A percentile compares a stretch with the other conserved stretches of the same genome.
Evolutionary conservation across 1,140 invertebrate species (phyloP).

Genomic region (Drosophila nasuta): DNA sequence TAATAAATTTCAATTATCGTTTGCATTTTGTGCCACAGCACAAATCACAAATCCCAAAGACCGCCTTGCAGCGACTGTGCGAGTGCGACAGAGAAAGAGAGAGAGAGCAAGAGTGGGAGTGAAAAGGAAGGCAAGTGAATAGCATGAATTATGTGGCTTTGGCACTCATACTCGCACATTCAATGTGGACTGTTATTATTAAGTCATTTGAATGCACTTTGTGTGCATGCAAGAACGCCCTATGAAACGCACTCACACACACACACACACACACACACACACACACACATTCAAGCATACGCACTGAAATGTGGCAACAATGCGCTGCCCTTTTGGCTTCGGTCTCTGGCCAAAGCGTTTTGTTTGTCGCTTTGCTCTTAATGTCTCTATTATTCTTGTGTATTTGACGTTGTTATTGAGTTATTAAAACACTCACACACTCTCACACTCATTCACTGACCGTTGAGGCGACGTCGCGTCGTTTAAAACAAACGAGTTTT

Average conservation of each 20-base stretch:
- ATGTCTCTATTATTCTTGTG: constrained; percentile 81
- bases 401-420: constrained; percentile 80
- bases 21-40: constrained; percentile 61
- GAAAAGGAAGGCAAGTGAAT: background rate
- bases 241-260: constrained; percentile 42
- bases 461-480: constrained; percentile 36
- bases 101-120: background rate
- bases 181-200: constrained; percentile 69
- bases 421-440: constrained; percentile 70
- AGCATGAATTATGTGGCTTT: constrained; percentile 59
- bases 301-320: constrained; percentile 48
- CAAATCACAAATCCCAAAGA: constrained; percentile 36
- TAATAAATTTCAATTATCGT: constrained; percentile 85
- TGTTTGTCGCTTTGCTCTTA: constrained; percentile 68
- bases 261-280: constrained; percentile 33
- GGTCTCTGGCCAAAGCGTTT: constrained; percentile 29
- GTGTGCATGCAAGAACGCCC: constrained; percentile 42
- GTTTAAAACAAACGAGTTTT: constrained; percentile 74
- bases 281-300: background rate
- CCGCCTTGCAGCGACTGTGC: background rate
- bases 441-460: constrained; percentile 30
- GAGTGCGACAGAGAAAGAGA: background rate
- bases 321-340: constrained; percentile 43
- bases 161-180: constrained; percentile 15
- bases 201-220: constrained; percentile 83